Evolutionary conservation across 2,888 invertebrate genomes (phyloP), one percentile per base, ranked within the genome.

Genomic region (Pasiphila rectangulata): DNA sequence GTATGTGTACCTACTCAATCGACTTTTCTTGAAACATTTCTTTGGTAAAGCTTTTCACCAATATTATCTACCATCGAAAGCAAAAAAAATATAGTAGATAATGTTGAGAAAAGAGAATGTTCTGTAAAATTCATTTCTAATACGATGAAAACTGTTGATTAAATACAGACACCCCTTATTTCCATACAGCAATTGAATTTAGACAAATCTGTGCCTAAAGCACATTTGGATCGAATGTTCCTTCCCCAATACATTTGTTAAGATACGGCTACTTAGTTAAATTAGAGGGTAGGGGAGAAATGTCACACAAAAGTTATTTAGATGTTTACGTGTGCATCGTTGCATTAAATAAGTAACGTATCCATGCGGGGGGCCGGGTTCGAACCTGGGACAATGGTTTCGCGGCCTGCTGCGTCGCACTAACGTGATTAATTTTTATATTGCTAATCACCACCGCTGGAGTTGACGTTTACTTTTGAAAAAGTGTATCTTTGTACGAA

Each of bases 281-380:
- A 86, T 86, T 85, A 84, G 82, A 78, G 84, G 81, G 81, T 78
- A 75, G 81, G 84, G 84, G 84, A 81, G 79, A 80, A 76, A 69
- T 80, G 85, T 85, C 83, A 82, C 85, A 82, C 85, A 83, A 84
- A 86, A 85, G 85, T 87, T 87, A 88, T 88, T 85, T 87, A 87
- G 87, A 88, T 87, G 87, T 88, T 87, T 87, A 83, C 82, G 85
- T 84, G 87, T 87, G 86, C 86, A 86, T 73, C 80, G 85, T 84
- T 85, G 85, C 86, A 87, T 87, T 85, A 87, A 88, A 88, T 88
- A 84, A 84, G 87, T 83, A 82, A 83, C 76, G 85, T 80, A 82
- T 85, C 83, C 75, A 71, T 68, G 82, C 76, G 74, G 83, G 84
- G 85, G 81, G 63, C 61, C 59, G 65, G 66, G 65, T 57, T 72